Conservation (phyloP, 2,113 vertebrate genomes). For the Narcine bancroftii region DNA sequence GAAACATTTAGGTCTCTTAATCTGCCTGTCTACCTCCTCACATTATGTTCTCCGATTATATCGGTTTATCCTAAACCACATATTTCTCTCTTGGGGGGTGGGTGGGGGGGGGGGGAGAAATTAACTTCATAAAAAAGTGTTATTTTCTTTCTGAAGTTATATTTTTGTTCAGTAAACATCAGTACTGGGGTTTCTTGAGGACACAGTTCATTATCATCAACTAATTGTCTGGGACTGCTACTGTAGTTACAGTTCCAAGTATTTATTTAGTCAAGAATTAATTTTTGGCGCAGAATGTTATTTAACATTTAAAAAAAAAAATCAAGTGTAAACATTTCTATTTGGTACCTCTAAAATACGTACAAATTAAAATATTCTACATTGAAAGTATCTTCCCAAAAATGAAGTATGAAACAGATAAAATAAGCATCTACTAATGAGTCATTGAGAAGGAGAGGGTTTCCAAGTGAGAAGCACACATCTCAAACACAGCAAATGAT, state of each 20-base stretch:
- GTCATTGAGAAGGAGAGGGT: background rate
- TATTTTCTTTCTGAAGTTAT: conserved; percentile 14
- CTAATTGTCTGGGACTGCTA: background rate
- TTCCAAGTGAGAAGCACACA: background rate
- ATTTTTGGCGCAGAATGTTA: background rate
- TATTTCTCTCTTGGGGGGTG: background rate
- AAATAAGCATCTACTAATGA: background rate
- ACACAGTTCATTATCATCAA: background rate
- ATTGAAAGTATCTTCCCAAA: background rate
- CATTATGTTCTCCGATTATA: background rate
- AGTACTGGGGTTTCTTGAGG: background rate
- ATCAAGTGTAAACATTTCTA: background rate
- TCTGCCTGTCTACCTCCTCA: background rate
- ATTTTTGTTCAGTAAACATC: background rate
- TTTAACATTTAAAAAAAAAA: background rate
- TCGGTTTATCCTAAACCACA: background rate
- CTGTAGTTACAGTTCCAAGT: background rate
- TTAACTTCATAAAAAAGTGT: too few relatives aligned
- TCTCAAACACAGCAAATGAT: background rate
- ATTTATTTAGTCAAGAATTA: background rate
- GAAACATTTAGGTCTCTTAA: background rate
- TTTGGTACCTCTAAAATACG: background rate
- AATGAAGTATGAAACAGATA: background rate
- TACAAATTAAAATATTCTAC: background rate
- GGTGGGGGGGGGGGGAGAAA: too few relatives aligned